phyloP scores from a whole-genome alignment of 2,113 vertebrate species.

The Tapirus terrestris region DNA sequence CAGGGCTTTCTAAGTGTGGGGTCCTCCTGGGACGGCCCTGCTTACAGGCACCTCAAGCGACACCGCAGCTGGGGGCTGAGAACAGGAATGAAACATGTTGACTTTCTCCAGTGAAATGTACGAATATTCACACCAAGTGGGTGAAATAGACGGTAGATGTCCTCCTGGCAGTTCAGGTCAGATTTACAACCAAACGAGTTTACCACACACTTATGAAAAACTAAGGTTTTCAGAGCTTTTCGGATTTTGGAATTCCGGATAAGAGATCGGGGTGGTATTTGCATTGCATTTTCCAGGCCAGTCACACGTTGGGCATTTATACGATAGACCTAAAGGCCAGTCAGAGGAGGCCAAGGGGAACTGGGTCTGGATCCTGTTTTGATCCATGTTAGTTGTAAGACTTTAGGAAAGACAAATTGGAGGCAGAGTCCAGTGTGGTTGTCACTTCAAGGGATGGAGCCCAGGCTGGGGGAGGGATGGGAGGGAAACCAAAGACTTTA shows the following conservation, averaged over 20 bases:
- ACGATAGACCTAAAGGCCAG: background rate
- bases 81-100: background rate
- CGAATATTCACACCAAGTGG: background rate
- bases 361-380: background rate
- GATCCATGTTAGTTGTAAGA: background rate
- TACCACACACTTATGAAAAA: background rate
- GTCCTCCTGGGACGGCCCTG: background rate
- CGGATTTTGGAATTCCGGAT: background rate
- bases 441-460: background rate
- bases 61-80: background rate
- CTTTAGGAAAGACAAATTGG: background rate
- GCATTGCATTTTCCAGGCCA: background rate
- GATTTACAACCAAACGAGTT: background rate
- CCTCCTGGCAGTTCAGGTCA: background rate
- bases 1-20: background rate
- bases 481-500: background rate
- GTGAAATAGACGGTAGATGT: background rate
- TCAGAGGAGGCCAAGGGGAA: background rate
- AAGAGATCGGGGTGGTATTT: background rate
- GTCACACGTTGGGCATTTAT: background rate
- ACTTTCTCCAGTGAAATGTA: background rate
- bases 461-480: background rate
- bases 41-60: background rate
- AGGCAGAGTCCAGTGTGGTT: background rate
- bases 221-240: background rate